Percentiles rank a stretch among this genome's conserved stretches.
Conservation (phyloP, 2,797 vertebrate species). For the Lycodopsis pacificus region DNA sequence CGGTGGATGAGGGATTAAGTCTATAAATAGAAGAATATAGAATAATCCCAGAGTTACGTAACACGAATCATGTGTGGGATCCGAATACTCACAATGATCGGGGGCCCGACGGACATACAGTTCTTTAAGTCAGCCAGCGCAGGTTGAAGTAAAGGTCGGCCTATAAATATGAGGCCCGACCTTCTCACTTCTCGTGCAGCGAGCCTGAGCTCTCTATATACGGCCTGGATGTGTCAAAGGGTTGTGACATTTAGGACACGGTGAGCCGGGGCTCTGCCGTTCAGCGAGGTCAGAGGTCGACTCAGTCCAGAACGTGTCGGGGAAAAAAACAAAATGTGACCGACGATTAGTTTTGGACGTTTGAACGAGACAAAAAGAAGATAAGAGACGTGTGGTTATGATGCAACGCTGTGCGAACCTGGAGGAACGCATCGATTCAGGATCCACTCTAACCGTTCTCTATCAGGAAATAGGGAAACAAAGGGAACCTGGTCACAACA, state of each 20-base stretch:
- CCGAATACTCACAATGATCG: background rate
- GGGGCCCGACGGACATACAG: background rate
- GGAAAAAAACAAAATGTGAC: background rate
- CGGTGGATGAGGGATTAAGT: background rate
- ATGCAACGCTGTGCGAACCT: constrained; percentile 26
- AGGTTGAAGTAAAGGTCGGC: constrained; percentile 50
- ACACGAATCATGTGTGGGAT: background rate
- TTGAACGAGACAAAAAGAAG: background rate
- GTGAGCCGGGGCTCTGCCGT: background rate
- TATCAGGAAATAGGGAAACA: no score
- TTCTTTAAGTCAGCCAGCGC: constrained; percentile 8
- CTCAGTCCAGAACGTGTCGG: background rate
- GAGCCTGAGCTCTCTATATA: constrained; percentile 13
- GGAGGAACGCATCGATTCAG: constrained; percentile 24
- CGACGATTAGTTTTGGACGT: background rate
- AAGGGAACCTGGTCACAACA: constrained; percentile 6
- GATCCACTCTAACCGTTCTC: constrained; percentile 16
- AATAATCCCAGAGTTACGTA: background rate
- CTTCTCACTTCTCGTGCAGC: constrained; percentile 25
- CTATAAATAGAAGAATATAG: no score
- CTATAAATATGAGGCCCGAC: constrained; percentile 50
- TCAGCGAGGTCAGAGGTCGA: background rate
- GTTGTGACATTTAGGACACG: constrained; percentile 37
- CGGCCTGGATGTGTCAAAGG: constrained; percentile 49
- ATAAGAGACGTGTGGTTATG: constrained; percentile 17